Base-by-base conservation (phyloP, 2,888 invertebrate genomes). In the Eulithis prunata region DNA sequence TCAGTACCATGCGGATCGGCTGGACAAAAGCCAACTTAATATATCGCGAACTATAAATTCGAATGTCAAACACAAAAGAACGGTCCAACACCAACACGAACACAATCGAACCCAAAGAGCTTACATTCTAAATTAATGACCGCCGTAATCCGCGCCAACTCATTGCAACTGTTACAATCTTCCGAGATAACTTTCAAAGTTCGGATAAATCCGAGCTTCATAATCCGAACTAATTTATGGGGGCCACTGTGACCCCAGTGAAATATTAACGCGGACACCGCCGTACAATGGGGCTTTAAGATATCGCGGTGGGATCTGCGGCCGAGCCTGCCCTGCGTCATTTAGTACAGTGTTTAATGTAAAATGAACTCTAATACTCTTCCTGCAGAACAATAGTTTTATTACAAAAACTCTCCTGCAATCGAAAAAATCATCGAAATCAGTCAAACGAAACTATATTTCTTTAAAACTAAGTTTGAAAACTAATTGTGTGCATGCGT, bases 181-280 rank as follows among this genome's bases (percentile, higher is more conserved):
- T 73, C 71, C 75, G 68, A 72, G 72, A 73, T 73, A 74, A 73
- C 69, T 75, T 75, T 69, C 72, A 71, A 68, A 75, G 69, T 73
- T 73, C 57, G 71, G 71, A 73, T 75, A 75, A 72, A 75, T 74
- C 72, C 64, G 73, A 72, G 74, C 71, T 71, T 74, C 74, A 74
- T 75, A 75, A 75, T 75, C 75, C 74, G 62, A 69, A 71, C 72
- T 75, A 75, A 75, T 74, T 75, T 75, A 75, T 74, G 71, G 71
- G 70, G 67, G 65, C 65, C 58, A 62, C 66, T 41, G 62, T 78
- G 83, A 83, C 82, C 84, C 78, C 78, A 72, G 78, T 82, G 79
- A 80, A 85, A 81, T 83, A 83, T 78, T 75, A 78, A 76, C 73
- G 75, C 76, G 68, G 69, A 69, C 70, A 58, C 74, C 75, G 69